phyloP scores from a whole-genome alignment of 2,797 vertebrate genomes.

The Lepidocolaptes lacrymiger region DNA sequence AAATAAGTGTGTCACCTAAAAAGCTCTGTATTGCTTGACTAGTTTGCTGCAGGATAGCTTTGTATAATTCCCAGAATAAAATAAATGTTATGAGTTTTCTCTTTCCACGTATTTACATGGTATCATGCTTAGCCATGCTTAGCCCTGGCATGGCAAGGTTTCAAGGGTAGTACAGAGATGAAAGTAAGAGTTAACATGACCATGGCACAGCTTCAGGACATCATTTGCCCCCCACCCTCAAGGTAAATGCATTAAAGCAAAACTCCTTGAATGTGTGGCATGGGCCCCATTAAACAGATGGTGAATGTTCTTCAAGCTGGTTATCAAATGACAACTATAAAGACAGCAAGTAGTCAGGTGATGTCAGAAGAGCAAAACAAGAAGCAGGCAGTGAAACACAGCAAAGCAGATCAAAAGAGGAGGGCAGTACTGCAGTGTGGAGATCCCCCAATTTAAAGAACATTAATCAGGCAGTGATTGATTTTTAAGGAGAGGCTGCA shows the following conservation, averaged over 20 bases:
- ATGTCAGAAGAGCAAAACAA: not conserved
- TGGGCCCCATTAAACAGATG: not conserved
- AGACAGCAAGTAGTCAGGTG: not conserved
- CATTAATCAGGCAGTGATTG: not conserved
- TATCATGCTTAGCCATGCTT: not conserved
- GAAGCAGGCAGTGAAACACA: not conserved
- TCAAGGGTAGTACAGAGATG: not conserved
- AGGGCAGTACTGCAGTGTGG: not conserved
- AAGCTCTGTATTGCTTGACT: not conserved
- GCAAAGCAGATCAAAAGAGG: not conserved
- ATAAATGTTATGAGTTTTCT: not conserved
- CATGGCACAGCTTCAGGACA: not conserved
- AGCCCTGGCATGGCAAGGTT: not conserved
- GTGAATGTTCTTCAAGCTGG: not conserved
- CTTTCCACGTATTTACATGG: not conserved
- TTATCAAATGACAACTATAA: not conserved
- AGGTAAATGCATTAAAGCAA: not conserved
- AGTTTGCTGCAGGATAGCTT: not conserved
- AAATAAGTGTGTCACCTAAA: not conserved
- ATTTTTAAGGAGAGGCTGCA: conserved; percentile 18
- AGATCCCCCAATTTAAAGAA: conserved; percentile 27
- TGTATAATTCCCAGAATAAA: not conserved
- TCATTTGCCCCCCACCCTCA: not conserved
- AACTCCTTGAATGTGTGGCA: not conserved
- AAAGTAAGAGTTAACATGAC: not conserved